Conservation (phyloP, 2,888 invertebrate species). For the Cenopis cana region DNA sequence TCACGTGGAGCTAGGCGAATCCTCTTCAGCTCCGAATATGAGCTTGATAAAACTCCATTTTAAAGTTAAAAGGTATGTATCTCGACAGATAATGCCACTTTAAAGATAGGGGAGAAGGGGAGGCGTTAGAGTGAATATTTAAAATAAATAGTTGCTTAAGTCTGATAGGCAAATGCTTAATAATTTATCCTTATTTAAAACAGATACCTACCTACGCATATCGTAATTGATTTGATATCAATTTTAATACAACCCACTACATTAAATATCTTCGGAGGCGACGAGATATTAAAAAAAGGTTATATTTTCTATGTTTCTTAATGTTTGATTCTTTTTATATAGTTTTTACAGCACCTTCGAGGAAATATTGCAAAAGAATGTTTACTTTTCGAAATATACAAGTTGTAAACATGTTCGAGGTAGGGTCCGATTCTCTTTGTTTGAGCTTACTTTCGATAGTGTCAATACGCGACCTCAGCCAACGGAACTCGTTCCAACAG, state of each 20-base stretch:
- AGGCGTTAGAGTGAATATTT: constrained; percentile 41
- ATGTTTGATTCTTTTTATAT: constrained; percentile 27
- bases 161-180: constrained; percentile 46
- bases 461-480: constrained; percentile 74
- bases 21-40: constrained; percentile 32
- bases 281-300: constrained; percentile 1
- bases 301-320: constrained; percentile 13
- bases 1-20: constrained; percentile 38
- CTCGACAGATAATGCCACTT: constrained; percentile 39
- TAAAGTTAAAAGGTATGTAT: constrained; percentile 45
- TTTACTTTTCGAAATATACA: constrained; percentile 75
- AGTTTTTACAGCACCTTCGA: constrained; percentile 50
- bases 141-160: constrained; percentile 45
- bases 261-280: constrained; percentile 10
- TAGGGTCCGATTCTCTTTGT: constrained; percentile 61
- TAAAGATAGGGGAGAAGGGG: constrained; percentile 43
- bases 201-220: constrained; percentile 37
- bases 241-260: constrained; percentile 25
- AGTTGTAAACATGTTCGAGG: constrained; percentile 62
- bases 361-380: constrained; percentile 67
- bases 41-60: constrained; percentile 38
- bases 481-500: constrained; percentile 75
- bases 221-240: constrained; percentile 38
- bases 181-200: constrained; percentile 38
- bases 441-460: constrained; percentile 80